Evolutionary conservation across 2,113 vertebrate species (phyloP).

Genomic region (Procavia capensis): DNA sequence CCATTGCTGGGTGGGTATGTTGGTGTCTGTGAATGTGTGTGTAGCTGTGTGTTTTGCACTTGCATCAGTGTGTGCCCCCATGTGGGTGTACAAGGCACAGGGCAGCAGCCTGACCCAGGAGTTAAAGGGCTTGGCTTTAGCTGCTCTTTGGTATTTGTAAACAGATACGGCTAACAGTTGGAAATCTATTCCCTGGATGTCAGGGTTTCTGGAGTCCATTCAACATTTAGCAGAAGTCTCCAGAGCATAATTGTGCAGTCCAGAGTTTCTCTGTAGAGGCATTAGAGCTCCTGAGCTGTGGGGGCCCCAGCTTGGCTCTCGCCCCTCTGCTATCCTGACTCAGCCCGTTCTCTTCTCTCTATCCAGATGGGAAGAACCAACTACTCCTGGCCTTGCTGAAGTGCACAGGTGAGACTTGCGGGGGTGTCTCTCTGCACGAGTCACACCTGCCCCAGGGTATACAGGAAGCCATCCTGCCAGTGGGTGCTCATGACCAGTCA

Average conservation of each 20-base stretch:
- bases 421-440: not conserved
- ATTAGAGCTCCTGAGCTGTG: rapidly evolving
- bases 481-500: rapidly evolving
- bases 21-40: not conserved
- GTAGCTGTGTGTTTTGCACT: not conserved
- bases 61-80: too few species aligned
- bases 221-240: not conserved
- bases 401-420: conserved; percentile 93
- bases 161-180: not conserved
- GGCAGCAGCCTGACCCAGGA: not conserved
- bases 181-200: not conserved
- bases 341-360: not conserved
- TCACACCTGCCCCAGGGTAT: not conserved
- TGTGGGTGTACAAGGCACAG: rapidly evolving
- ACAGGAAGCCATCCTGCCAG: not conserved
- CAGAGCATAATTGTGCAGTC: too few species aligned
- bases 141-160: not conserved
- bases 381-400: conserved; percentile 97
- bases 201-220: not conserved
- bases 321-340: not conserved
- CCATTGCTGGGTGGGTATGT: not conserved
- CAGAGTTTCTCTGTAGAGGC: rapidly evolving
- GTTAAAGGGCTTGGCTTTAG: not conserved
- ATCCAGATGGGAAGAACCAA: conserved; percentile 97
- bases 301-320: rapidly evolving